phyloP scores from a whole-genome alignment of 2,888 invertebrate genomes.

The Fragum whitleyi region DNA sequence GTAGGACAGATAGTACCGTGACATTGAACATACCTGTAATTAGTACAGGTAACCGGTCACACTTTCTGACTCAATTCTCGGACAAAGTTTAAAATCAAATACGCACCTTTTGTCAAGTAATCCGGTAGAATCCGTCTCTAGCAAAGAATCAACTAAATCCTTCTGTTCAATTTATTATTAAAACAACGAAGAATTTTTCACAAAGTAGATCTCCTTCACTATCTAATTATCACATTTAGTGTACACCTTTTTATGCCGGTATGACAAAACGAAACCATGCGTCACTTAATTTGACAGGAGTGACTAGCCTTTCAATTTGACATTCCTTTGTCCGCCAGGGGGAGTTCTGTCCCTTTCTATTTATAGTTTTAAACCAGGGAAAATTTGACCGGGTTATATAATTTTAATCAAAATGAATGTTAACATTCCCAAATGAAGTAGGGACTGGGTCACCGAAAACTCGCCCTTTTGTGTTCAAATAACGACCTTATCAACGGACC shows the following conservation, averaged over 20 bases:
- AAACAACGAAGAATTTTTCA: too few species aligned
- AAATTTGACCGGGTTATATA: neutral
- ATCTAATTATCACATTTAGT: slow-evolving; percentile 4
- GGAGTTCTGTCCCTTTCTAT: slow-evolving; percentile 3
- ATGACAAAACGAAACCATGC: slow-evolving; percentile 10
- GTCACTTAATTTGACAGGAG: slow-evolving; percentile 1
- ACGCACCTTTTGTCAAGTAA: neutral
- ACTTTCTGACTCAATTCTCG: neutral
- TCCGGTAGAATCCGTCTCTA: neutral
- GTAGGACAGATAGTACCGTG: neutral
- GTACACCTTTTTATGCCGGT: slow-evolving; percentile 5
- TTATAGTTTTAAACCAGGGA: neutral
- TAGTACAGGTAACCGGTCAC: neutral
- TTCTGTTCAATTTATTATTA: too few species aligned
- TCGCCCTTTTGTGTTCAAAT: too few species aligned
- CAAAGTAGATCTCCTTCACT: neutral
- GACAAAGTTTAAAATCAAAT: neutral
- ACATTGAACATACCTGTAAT: slow-evolving; percentile 7
- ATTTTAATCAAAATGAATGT: too few species aligned
- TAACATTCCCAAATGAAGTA: too few species aligned
- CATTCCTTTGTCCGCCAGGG: neutral
- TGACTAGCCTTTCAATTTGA: slow-evolving; percentile 15
- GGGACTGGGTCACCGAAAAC: too few species aligned
- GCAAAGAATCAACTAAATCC: too few species aligned
- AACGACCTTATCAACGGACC: too few species aligned